Conservation (phyloP, 1,140 invertebrate species). For the Musca vetustissima region DNA sequence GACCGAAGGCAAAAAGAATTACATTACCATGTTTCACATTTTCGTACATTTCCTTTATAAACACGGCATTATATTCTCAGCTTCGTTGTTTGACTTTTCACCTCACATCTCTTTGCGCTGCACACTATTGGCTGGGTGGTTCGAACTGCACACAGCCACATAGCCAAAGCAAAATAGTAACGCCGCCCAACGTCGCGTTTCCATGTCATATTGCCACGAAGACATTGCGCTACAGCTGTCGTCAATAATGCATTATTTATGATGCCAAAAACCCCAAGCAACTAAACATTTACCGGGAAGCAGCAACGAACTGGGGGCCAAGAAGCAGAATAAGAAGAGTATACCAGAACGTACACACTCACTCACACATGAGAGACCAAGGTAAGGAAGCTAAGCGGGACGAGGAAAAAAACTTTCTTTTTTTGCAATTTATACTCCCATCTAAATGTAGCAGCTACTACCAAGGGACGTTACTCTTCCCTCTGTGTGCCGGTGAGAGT, state of each 20-base stretch:
- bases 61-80: too few species aligned
- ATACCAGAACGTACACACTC: not conserved
- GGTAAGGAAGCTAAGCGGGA: not conserved
- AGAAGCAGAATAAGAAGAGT: not conserved
- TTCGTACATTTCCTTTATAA: too few species aligned
- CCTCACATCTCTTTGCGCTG: too few species aligned
- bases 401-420: conserved; percentile 16
- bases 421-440: conserved; percentile 18
- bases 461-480: too few species aligned
- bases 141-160: too few species aligned
- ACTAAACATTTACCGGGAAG: conserved; percentile 4
- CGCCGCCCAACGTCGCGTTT: too few species aligned
- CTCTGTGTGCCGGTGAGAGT: too few species aligned
- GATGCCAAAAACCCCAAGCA: conserved; percentile 25
- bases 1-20: too few species aligned
- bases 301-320: not conserved
- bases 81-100: too few species aligned
- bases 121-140: not conserved
- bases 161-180: not conserved
- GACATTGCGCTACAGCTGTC: conserved; percentile 21
- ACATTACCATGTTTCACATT: too few species aligned
- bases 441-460: not conserved
- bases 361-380: not conserved
- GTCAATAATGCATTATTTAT: conserved; percentile 32
- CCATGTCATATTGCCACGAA: too few species aligned